Evolutionary conservation across 2,888 invertebrate species (phyloP), one percentile per base, ranked within the genome.

Genomic region (Callyntrura guangdongensis): DNA sequence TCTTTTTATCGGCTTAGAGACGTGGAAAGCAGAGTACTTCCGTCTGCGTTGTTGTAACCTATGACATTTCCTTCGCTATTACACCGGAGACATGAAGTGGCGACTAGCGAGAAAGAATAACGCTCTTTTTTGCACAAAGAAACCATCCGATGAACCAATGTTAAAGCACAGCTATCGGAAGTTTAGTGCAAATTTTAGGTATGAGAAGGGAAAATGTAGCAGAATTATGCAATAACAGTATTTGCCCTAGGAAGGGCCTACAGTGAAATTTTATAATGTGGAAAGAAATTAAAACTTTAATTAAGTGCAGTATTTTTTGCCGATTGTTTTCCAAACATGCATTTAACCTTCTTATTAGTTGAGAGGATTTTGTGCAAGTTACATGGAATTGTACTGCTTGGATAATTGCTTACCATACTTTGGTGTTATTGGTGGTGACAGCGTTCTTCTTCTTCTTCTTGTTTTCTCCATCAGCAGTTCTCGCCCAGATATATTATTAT

Each of bases 1-100:
- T 69, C 69, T 36, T 47, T 64, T 82, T 82, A 82, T 82, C 82
- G 82, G 82, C 61, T 82, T 82, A 64, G 59, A 17, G n/a, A 59
- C 25, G 25, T 14, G n/a, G 77, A 49, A 14, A 59, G 36, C 12
- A 45, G n/a, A 59, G 59, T 82, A 20, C 36, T 25, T 64, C 9
- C 45, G 17, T 82, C 36, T 17, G 53, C 53, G 1, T 12, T 14
- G 5, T 27, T 27, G 27, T 9, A 81, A 81, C 56, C 59, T 47
- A 14, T 82, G 82, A 82, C 64, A 61, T 82, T 64, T 82, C 61
- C 47, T 11, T 74, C n/a, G n/a, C 2, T 53, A 53, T 49, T 49
- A 3, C 67, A 6, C 27, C 14, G 17, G 20, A 17, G 17, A 3
- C 8, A 61, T 5, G 8, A 12, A 8, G 17, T 20, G 61, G 53